Base-by-base conservation (phyloP, 2,797 vertebrate genomes). In the Sebastes goodei region DNA sequence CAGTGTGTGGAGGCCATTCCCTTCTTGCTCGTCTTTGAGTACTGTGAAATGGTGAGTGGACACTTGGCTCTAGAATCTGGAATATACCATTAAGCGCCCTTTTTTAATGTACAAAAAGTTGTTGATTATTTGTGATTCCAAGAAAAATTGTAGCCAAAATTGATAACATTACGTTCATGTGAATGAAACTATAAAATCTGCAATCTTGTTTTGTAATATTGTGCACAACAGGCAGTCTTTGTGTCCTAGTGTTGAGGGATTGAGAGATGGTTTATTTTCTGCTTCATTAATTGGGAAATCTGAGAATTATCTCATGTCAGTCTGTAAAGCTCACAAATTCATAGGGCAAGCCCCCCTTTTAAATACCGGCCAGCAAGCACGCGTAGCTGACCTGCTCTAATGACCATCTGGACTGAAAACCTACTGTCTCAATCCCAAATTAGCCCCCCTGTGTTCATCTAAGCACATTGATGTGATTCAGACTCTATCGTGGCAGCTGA, bases 1-100 rank as follows among this genome's bases (percentile, higher is more conserved):
- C 98, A 99, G 30, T 99, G 97, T 86, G 96, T 98, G 12, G 99
- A 99, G 93, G 97, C 97, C n/a, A 97, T 99, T 84, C 98, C 99
- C 78, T 99, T 98, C 80, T 96, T 99, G 71, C 93, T 99, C 76
- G 97, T 99, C 69, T 99, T 99, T 90, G 99, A 99, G 77, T 98
- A 98, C 94, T 98, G 97, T 92, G 97, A 99, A 88, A 95, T 99
- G 98, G 99, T 99, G 92, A 99, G 98, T 93, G 64, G 67, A 56
- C 23, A 27, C 42, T 49, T 12, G 15, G 10, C 32, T 29, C 29
- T 29, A 29, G 29, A 29, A 29, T 29, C 29, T 29, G 29, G 53
- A 49, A 15, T 15, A 6, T 27, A 56, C n/a, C 2, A 52, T 14
- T 3, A 56, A 14, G 0, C 15, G 3, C 6, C 49, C 9, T 29